These are phyloP conservation scores for Clangula hyemalis DNA, from an alignment of 2,797 vertebrate genomes.

Conservation along the genomic window DNA sequence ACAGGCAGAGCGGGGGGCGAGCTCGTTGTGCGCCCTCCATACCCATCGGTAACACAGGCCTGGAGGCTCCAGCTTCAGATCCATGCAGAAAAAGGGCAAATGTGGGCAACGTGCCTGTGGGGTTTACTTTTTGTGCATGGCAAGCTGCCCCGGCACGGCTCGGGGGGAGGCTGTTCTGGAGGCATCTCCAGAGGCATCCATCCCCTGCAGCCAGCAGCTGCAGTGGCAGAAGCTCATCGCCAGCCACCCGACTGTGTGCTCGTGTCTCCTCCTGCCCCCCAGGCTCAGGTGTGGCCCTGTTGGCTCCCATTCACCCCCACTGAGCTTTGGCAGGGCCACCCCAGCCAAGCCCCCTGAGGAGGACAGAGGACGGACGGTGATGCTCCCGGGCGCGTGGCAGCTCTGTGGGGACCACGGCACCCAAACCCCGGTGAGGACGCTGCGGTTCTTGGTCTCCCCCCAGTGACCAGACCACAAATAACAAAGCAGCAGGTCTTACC, in stretches of 20 bases:
- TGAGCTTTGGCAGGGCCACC: background rate
- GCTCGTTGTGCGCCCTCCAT: background rate
- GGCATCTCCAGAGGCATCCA: background rate
- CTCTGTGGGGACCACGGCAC: background rate
- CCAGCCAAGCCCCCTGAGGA: background rate
- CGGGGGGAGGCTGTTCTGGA: background rate
- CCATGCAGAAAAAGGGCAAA: background rate
- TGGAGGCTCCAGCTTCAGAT: background rate
- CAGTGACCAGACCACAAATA: conserved; percentile 60
- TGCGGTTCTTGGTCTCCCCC: conserved; percentile 60
- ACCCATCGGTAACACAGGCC: background rate
- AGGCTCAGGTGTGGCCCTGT: background rate
- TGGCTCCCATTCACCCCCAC: background rate
- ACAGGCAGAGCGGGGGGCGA: background rate
- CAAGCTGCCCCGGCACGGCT: too few relatives aligned
- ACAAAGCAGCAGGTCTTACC: background rate
- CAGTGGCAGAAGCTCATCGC: background rate
- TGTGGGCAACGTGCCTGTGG: background rate
- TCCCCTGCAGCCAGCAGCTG: background rate
- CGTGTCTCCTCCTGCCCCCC: background rate
- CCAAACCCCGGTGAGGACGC: accelerated
- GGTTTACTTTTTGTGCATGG: background rate
- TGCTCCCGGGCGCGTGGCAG: background rate
- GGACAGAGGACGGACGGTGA: background rate
- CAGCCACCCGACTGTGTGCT: background rate